A percentile compares a stretch with the other conserved stretches of the same genome.
These are phyloP conservation scores for Melanaphis sacchari DNA, from an alignment of 1,140 invertebrate genomes.

Conservation along the genomic window DNA sequence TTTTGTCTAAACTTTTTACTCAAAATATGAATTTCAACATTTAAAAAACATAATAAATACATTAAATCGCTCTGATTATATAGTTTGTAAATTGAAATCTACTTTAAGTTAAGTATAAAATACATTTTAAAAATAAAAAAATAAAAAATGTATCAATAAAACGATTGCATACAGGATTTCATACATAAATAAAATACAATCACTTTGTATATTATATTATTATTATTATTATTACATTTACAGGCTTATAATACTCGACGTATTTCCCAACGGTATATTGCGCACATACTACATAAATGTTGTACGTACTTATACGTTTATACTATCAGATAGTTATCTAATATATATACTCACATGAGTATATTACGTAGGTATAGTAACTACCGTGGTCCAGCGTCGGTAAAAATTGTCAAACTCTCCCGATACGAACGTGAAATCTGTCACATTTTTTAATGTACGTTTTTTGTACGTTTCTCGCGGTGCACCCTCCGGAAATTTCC, in stretches of 20 bases:
- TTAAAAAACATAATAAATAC: neutral
- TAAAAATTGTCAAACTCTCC: constrained; percentile 12
- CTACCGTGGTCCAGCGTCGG: neutral
- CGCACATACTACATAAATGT: neutral
- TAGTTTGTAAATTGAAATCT: neutral
- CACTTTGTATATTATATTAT: neutral
- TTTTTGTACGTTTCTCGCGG: neutral
- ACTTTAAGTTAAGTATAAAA: neutral
- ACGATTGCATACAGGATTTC: neutral
- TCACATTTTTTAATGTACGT: constrained; percentile 3
- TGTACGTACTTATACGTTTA: neutral
- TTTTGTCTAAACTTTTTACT: neutral
- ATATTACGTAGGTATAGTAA: neutral
- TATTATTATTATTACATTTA: neutral
- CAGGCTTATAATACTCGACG: neutral
- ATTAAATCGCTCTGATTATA: neutral
- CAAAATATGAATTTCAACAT: neutral
- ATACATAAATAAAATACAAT: neutral
- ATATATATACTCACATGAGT: neutral
- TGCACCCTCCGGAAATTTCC: constrained; percentile 1
- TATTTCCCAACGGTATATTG: neutral
- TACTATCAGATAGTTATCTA: neutral
- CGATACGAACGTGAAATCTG: neutral
- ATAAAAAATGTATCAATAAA: neutral
- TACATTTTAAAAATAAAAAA: no score